These are phyloP conservation scores for Dendrophyllia cribrosa DNA, from an alignment of 64 coral and sea anemone species.

Conservation along the genomic window DNA sequence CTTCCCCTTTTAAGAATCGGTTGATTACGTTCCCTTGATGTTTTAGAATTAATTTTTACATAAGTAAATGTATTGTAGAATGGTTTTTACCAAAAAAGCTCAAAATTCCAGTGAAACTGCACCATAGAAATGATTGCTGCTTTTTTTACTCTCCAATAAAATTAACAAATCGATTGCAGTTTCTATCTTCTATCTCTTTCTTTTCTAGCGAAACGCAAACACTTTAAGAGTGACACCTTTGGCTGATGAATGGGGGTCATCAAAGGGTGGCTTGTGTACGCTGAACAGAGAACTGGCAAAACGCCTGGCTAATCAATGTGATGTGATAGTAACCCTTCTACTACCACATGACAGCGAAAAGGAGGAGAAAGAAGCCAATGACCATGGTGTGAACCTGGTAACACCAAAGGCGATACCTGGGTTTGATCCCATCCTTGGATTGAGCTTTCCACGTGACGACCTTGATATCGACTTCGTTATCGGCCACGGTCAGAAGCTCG, in stretches of 20 bases:
- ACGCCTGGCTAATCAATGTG: neutral
- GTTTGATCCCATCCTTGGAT: neutral
- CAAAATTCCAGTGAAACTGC: too few relatives aligned
- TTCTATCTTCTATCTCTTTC: neutral
- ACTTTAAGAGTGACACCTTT: neutral
- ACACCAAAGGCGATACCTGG: neutral
- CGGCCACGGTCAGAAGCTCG: neutral
- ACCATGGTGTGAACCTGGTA: neutral
- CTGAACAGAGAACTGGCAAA: conserved; percentile 9
- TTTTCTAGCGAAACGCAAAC: neutral
- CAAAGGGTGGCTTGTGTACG: neutral
- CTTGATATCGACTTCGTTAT: neutral
- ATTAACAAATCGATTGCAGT: too few relatives aligned
- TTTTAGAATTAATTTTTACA: too few relatives aligned
- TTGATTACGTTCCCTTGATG: too few relatives aligned
- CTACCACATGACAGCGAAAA: neutral
- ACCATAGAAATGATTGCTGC: too few relatives aligned
- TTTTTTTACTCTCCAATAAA: too few relatives aligned
- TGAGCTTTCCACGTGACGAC: neutral
- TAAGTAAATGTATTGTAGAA: too few relatives aligned
- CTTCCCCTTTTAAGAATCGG: too few relatives aligned
- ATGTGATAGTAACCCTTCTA: neutral
- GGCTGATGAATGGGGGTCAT: neutral
- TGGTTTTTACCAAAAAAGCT: too few relatives aligned
- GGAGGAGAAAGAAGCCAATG: neutral